These are phyloP conservation scores for Eupithecia abbreviata DNA, from an alignment of 2,888 invertebrate genomes.

Conservation along the genomic window DNA sequence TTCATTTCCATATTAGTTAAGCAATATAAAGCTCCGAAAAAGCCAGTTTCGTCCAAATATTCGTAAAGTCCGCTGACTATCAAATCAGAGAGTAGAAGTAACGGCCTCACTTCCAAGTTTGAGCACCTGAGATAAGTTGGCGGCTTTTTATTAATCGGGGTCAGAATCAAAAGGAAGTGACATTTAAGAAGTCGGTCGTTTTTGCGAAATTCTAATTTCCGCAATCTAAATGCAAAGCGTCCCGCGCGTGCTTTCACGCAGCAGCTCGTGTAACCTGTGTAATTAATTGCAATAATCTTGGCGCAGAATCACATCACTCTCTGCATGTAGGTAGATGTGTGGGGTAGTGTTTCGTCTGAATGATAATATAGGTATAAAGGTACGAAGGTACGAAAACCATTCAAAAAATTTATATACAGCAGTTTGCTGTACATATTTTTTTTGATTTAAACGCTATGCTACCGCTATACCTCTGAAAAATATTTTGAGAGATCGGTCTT, in stretches of 20 bases:
- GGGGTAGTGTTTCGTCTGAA: not conserved
- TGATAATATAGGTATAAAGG: not conserved
- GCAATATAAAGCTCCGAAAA: not conserved
- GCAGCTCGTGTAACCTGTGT: constrained; percentile 46
- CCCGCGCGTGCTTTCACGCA: constrained; percentile 42
- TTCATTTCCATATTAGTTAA: not conserved
- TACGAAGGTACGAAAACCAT: not conserved
- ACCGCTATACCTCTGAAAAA: too few species aligned
- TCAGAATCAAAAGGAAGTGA: constrained; percentile 25
- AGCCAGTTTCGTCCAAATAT: not conserved
- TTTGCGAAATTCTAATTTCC: constrained; percentile 32
- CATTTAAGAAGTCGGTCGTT: constrained; percentile 9
- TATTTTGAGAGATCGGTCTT: not conserved
- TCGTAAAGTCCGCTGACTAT: not conserved
- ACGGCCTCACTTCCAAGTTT: constrained; percentile 1
- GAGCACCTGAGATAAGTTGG: not conserved
- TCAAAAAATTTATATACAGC: not conserved
- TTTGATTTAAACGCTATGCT: not conserved
- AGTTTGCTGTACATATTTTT: not conserved
- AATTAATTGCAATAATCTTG: constrained; percentile 58
- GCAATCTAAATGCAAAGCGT: constrained; percentile 34
- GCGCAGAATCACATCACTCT: constrained; percentile 53
- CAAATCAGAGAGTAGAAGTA: not conserved
- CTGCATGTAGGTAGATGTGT: constrained; percentile 6
- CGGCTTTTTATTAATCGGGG: constrained; percentile 26